Percentiles rank a stretch among this genome's conserved stretches.
These are phyloP conservation scores for Erpobdella octoculata DNA, from an alignment of 2,888 invertebrate genomes.

Conservation along the genomic window DNA sequence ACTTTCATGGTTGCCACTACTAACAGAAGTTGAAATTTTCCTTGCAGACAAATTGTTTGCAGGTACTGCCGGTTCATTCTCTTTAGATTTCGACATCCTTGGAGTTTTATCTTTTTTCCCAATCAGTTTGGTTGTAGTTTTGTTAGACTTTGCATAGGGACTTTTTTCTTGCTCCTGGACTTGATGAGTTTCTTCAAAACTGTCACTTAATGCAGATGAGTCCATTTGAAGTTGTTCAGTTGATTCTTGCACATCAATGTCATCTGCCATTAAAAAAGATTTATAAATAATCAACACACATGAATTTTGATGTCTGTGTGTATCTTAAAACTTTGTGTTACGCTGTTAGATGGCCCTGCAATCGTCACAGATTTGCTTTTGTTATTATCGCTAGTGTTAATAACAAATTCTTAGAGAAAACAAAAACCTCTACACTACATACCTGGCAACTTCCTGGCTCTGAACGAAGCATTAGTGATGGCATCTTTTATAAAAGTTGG, in stretches of 20 bases:
- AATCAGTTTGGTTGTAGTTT: background rate
- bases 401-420: background rate
- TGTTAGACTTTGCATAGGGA: background rate
- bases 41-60: background rate
- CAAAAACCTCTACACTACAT: background rate
- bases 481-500: slow-evolving; percentile 64
- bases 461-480: slow-evolving; percentile 95
- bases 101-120: background rate
- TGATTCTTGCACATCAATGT: slow-evolving; percentile 24
- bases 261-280: slow-evolving; percentile 23
- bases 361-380: background rate
- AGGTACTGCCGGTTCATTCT: background rate
- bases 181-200: background rate
- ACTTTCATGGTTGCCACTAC: background rate
- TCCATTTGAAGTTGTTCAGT: background rate
- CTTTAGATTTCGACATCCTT: background rate
- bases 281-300: too few relatives aligned
- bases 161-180: background rate
- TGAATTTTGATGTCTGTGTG: too few relatives aligned
- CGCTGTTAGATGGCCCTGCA: too few relatives aligned
- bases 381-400: background rate
- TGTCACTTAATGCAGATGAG: too few relatives aligned
- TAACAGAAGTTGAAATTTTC: background rate
- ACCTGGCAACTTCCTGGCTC: slow-evolving; percentile 83
- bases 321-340: too few relatives aligned